Evolutionary conservation across 2,797 vertebrate genomes (phyloP).

Genomic region (Girardinus metallicus): DNA sequence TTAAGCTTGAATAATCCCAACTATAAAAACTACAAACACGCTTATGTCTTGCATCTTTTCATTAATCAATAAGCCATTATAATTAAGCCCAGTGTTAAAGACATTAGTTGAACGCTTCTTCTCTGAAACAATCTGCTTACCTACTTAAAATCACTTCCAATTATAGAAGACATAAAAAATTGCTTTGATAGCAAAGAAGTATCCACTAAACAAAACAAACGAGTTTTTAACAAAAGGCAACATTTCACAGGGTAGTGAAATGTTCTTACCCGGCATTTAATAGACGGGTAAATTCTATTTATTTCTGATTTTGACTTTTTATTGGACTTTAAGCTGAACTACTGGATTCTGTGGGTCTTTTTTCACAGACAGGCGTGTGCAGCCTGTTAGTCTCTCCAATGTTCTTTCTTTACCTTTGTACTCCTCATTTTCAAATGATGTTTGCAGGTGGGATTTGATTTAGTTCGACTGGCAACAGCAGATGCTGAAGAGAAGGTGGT

Average conservation of each 20-base stretch:
- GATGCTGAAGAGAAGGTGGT: conserved; percentile 46
- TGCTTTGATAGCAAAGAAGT: neutral
- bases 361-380: conserved; percentile 1
- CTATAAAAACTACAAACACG: neutral
- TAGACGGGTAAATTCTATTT: neutral
- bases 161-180: neutral
- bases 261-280: neutral
- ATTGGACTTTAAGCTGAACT: neutral
- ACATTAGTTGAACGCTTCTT: neutral
- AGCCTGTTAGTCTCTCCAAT: conserved; percentile 25
- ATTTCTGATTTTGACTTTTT: conserved; percentile 19
- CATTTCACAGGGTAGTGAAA: conserved; percentile 5
- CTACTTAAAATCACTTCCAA: neutral
- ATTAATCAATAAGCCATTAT: neutral
- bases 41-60: neutral
- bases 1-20: neutral
- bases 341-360: neutral
- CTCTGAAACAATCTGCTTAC: neutral
- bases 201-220: neutral
- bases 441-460: conserved; percentile 61
- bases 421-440: conserved; percentile 42
- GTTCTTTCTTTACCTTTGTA: conserved; percentile 27
- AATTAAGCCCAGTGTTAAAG: neutral
- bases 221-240: conserved; percentile 3
- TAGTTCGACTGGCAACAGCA: conserved; percentile 55